Conservation (phyloP, 2,113 vertebrate genomes). For the Prionailurus bengalensis region DNA sequence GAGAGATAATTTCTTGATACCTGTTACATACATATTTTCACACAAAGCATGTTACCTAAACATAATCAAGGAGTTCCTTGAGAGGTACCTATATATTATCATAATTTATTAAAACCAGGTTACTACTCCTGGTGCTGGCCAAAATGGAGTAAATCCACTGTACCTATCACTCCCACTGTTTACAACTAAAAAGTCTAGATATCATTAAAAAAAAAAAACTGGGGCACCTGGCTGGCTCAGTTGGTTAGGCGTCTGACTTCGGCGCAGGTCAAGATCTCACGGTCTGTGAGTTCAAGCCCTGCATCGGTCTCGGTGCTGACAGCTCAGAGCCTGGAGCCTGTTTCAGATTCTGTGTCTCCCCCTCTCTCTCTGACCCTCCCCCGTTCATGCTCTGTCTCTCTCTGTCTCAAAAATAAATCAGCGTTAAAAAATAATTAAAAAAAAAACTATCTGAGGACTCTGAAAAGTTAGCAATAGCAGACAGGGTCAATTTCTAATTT, state of each 20-base stretch:
- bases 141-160: not conserved
- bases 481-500: not conserved
- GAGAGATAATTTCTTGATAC: not conserved
- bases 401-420: no score
- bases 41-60: not conserved
- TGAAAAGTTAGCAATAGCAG: not conserved
- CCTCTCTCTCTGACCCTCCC: no score
- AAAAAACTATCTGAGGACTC: not conserved
- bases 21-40: not conserved
- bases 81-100: not conserved
- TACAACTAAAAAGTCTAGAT: not conserved
- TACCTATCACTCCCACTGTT: not conserved
- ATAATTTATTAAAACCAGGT: not conserved
- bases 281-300: no score
- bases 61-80: not conserved
- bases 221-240: no score
- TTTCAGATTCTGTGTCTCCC: no score
- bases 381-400: no score
- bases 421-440: no score
- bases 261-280: no score
- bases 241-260: no score
- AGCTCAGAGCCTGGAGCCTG: no score
- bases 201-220: not conserved
- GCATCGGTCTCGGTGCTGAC: no score
- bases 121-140: not conserved